A percentile compares a stretch with the other conserved stretches of the same genome.
Evolutionary conservation across 2,888 invertebrate species (phyloP).

Genomic region (Trilocha varians): DNA sequence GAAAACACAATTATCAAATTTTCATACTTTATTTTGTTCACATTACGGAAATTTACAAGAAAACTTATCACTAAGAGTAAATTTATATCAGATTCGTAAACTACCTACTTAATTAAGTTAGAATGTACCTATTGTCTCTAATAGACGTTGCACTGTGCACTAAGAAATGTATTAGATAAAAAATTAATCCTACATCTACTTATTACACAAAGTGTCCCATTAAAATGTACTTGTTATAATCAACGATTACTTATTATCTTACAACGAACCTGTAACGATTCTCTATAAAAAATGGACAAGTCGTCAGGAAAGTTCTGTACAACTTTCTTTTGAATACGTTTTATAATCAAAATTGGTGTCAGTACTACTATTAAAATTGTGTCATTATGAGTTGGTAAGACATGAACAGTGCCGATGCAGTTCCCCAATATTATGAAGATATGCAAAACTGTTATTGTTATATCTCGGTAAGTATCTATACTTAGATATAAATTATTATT

Average conservation of each 20-base stretch:
- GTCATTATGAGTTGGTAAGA: no score
- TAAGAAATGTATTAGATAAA: conserved; percentile 3
- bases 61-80: conserved; percentile 8
- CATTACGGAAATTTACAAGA: conserved; percentile 11
- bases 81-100: background rate
- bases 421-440: no score
- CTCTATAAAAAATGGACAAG: background rate
- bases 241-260: background rate
- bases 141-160: background rate
- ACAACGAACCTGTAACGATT: background rate
- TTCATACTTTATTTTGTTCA: conserved; percentile 11
- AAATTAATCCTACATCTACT: background rate
- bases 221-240: conserved; percentile 9
- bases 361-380: no score
- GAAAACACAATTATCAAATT: no score
- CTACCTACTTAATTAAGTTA: background rate
- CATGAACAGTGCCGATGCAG: no score
- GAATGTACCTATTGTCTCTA: background rate
- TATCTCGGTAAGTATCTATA: no score
- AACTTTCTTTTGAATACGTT: no score
- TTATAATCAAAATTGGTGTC: no score
- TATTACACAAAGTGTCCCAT: conserved; percentile 7
- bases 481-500: no score
- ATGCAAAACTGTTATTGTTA: no score
- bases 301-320: no score